Conservation (phyloP, 2,888 invertebrate species). For the Meloe dianella region DNA sequence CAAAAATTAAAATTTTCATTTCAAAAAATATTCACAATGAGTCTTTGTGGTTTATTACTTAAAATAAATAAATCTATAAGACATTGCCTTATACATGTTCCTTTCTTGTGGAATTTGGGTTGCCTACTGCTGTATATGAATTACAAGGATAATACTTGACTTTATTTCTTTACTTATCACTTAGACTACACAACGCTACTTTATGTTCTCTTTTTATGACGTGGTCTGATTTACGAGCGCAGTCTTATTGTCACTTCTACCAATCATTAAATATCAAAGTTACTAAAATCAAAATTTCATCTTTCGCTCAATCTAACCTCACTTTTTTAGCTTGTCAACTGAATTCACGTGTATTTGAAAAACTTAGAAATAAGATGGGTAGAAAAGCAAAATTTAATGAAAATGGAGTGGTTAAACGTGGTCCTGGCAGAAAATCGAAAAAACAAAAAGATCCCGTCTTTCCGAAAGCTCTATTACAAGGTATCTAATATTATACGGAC, state of each 20-base stretch:
- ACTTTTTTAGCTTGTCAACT: slow-evolving; percentile 17
- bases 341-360: slow-evolving; percentile 21
- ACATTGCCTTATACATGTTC: too few relatives aligned
- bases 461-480: slow-evolving; percentile 62
- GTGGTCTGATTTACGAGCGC: too few relatives aligned
- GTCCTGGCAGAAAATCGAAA: slow-evolving; percentile 84
- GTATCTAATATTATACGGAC: slow-evolving; percentile 48
- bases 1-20: too few relatives aligned
- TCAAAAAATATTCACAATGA: too few relatives aligned
- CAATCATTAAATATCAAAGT: not conserved
- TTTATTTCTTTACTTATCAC: too few relatives aligned
- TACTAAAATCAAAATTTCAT: not conserved
- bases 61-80: too few relatives aligned
- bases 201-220: too few relatives aligned
- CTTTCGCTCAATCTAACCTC: slow-evolving; percentile 11
- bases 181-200: too few relatives aligned
- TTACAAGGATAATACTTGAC: too few relatives aligned
- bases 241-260: not conserved
- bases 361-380: slow-evolving; percentile 70
- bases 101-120: too few relatives aligned
- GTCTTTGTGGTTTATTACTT: too few relatives aligned
- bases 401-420: slow-evolving; percentile 73
- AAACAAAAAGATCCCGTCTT: slow-evolving; percentile 85
- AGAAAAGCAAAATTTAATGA: slow-evolving; percentile 81
- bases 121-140: too few relatives aligned